Evolutionary conservation across 2,888 invertebrate species (phyloP), one percentile per base, ranked within the genome.

Genomic region (Stratiomys singularior): DNA sequence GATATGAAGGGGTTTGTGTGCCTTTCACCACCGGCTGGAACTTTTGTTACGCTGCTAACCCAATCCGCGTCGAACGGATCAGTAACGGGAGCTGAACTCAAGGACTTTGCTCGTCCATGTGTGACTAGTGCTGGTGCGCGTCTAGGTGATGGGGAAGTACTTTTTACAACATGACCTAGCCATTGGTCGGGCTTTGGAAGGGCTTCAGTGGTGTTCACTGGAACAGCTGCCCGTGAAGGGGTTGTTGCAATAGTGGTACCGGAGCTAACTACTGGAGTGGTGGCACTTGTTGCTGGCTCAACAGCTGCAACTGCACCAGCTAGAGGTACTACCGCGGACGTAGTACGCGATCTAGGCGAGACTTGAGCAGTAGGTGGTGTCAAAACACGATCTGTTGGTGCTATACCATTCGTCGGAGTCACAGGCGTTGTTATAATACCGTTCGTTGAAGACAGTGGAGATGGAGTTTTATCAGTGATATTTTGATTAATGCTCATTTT

Each of bases 51-150:
- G 66, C 91, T 88, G 77, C 91, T 91, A 0, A 93, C 95, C 94
- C 95, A 95, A 82, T 94, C 94, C 15, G 94, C 94, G 84, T 95
- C 94, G 84, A 95, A 95, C 0, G 95, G 95, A 87, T 95, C 93
- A 21, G 89, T 83, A 2, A 86, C 85, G 0, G 88, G 87, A 1
- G 87, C 87, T 0, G 90, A 88, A 80, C 89, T 90, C 78, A 91
- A 82, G 0, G 91, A 91, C 83, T 90, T 89, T 1, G 91, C 89
- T 58, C 91, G 87, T 5, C 90, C 90, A 37, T 91, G 87, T 28
- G 89, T 90, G 69, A 86, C 87, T 76, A 91, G 86, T 56, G 90
- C 89, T 18, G 91, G 88, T 82, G 91, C 87, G 82, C 89, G 84
- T 82, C 91, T 85, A 74, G 89, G 88, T 4, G 90, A 85, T 76